These are phyloP conservation scores for Lampris megalopsis DNA, from an alignment of 2,113 vertebrate genomes.

Conservation along the genomic window DNA sequence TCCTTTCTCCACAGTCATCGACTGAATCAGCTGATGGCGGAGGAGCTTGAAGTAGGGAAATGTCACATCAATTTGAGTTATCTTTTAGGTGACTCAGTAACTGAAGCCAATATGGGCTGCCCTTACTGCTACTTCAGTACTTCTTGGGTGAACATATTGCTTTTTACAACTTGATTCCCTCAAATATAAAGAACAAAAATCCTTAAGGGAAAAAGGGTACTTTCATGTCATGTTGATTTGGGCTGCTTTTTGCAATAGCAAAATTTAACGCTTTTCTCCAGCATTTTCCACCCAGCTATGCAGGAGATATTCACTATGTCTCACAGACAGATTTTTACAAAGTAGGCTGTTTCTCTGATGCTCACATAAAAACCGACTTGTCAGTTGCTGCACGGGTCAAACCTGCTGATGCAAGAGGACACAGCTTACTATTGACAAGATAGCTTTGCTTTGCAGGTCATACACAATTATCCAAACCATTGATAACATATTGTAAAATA, in stretches of 20 bases:
- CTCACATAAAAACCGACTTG: no score
- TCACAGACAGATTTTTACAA: no score
- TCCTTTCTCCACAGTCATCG: conserved; percentile 14
- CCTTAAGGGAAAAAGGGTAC: not conserved
- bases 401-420: no score
- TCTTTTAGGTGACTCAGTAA: conserved; percentile 14
- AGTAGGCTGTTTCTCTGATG: no score
- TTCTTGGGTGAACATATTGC: not conserved
- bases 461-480: no score
- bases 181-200: not conserved
- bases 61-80: conserved; percentile 44
- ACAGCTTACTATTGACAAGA: no score
- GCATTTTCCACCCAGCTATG: no score
- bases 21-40: conserved; percentile 26
- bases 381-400: no score
- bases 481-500: no score
- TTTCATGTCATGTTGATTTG: not conserved
- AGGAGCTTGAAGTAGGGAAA: conserved; percentile 21
- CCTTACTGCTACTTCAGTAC: not conserved
- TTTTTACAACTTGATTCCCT: not conserved
- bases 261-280: not conserved
- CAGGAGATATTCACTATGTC: no score
- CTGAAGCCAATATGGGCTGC: not conserved
- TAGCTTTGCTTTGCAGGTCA: no score
- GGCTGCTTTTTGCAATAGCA: not conserved